Evolutionary conservation across 2,113 vertebrate species (phyloP).

Genomic region (Pholis gunnellus): DNA sequence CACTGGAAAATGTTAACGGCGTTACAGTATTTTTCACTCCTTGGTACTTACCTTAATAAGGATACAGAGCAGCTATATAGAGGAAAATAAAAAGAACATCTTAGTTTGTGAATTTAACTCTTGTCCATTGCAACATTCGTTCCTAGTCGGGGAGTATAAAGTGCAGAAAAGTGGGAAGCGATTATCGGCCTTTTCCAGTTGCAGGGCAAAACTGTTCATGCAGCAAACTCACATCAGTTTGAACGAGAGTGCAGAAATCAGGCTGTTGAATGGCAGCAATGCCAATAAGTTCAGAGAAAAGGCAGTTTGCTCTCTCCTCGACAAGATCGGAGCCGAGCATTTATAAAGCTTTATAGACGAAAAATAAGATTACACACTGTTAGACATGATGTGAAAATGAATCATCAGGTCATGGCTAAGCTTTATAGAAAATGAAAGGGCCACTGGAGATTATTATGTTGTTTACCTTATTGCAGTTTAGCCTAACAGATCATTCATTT

Average conservation of each 20-base stretch:
- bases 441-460: neutral
- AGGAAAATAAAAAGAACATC: neutral
- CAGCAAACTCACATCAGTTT: neutral
- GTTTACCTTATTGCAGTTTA: neutral
- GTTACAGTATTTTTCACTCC: neutral
- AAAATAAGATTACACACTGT: neutral
- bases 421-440: neutral
- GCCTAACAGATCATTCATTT: neutral
- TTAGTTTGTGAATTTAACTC: neutral
- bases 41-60: neutral
- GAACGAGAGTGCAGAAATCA: neutral
- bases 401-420: neutral
- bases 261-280: neutral
- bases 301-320: neutral
- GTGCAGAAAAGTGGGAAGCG: neutral
- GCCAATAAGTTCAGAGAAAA: neutral
- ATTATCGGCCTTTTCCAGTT: neutral
- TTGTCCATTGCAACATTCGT: neutral
- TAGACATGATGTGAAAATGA: neutral
- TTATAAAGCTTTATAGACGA: neutral
- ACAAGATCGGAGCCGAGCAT: neutral
- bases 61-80: neutral
- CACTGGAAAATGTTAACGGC: neutral
- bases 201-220: neutral
- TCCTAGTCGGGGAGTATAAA: constrained; percentile 5